Evolutionary conservation across 2,113 vertebrate genomes (phyloP).

Genomic region (Leptocoma aspasia): DNA sequence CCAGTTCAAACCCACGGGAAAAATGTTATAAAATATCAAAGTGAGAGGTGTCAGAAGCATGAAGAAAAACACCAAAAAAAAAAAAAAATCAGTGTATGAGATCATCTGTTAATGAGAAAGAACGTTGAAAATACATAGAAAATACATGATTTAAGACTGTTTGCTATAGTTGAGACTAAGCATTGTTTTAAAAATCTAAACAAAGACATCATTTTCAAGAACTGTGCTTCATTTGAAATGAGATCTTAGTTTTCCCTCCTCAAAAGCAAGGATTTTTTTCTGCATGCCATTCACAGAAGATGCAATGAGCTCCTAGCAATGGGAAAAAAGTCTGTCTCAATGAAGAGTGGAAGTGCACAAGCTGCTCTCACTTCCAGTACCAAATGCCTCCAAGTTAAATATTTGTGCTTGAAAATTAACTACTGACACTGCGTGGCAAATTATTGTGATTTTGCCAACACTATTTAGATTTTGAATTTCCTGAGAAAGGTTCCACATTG

Average conservation of each 20-base stretch:
- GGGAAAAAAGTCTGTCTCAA: not conserved
- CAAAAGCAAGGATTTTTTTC: not conserved
- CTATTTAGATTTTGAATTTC: not conserved
- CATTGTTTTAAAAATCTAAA: not conserved
- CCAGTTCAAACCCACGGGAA: not conserved
- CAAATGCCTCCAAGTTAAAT: not conserved
- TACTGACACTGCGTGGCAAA: not conserved
- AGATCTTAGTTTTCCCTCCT: not conserved
- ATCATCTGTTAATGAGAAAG: not conserved
- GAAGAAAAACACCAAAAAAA: not conserved
- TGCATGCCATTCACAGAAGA: not conserved
- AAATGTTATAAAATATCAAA: not conserved
- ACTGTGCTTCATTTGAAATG: not conserved
- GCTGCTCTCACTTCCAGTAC: not conserved
- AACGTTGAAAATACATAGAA: not conserved
- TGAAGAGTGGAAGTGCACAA: not conserved
- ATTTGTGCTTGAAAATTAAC: not conserved
- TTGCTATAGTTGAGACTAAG: not conserved
- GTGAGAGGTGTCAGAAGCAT: not conserved
- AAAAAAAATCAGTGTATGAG: not conserved
- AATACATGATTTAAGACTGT: not conserved
- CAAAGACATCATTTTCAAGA: not conserved
- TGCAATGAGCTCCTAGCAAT: not conserved
- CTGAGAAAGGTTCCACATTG: not conserved
- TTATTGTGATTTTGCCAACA: not conserved